These are phyloP conservation scores for Acanthaster planci DNA, from an alignment of 35 echinoderm and acorn worm species.

Conservation along the genomic window DNA sequence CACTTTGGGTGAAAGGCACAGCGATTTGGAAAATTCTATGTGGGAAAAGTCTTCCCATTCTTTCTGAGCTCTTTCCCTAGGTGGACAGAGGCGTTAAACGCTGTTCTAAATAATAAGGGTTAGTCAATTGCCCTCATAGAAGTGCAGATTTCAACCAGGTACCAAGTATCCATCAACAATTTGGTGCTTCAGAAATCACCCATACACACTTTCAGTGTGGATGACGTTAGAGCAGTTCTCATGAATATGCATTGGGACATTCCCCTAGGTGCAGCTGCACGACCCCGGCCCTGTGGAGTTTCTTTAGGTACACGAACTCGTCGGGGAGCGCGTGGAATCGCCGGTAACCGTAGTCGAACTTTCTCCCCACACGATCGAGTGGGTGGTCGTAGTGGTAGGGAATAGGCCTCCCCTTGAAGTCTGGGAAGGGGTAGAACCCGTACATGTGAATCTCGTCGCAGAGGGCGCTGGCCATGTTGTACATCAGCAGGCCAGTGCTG, in stretches of 20 bases:
- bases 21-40: too few relatives aligned
- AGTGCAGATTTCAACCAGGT: too few relatives aligned
- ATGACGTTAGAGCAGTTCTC: not conserved
- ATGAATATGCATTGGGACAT: slow-evolving; percentile 32
- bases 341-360: slow-evolving; percentile 63
- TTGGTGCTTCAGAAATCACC: not conserved
- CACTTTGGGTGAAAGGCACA: too few relatives aligned
- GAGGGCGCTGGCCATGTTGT: slow-evolving; percentile 81
- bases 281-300: slow-evolving; percentile 71
- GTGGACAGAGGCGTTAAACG: too few relatives aligned
- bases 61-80: too few relatives aligned
- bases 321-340: slow-evolving; percentile 82
- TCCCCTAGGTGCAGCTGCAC: slow-evolving; percentile 73
- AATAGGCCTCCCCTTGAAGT: slow-evolving; percentile 60
- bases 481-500: slow-evolving; percentile 95
- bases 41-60: too few relatives aligned
- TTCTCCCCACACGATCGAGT: slow-evolving; percentile 43
- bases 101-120: too few relatives aligned
- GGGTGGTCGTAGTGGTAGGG: slow-evolving; percentile 94
- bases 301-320: slow-evolving; percentile 94
- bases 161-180: too few relatives aligned
- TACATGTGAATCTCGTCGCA: slow-evolving; percentile 88
- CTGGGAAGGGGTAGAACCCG: slow-evolving; percentile 95
- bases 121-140: too few relatives aligned
- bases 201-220: not conserved